Evolutionary conservation across 2,888 invertebrate species (phyloP).

Genomic region (Pediacus dermestoides): DNA sequence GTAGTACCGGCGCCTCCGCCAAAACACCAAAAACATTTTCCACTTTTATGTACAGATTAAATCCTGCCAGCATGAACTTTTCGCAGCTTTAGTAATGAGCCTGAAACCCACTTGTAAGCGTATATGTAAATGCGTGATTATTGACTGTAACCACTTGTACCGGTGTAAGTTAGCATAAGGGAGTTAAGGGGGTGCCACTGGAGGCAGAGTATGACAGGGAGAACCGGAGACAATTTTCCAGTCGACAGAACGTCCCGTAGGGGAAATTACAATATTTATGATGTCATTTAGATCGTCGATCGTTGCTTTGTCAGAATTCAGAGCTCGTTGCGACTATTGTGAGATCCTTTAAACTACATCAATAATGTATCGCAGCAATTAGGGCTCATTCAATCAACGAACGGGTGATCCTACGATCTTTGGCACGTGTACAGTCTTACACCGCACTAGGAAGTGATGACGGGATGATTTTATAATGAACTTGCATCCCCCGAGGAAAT

Average conservation of each 20-base stretch:
- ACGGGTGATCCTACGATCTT: constrained; percentile 30
- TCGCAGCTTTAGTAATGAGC: too few species aligned
- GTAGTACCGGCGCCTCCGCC: too few species aligned
- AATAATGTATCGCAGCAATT: constrained; percentile 46
- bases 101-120: too few species aligned
- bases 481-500: too few species aligned
- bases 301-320: constrained; percentile 36
- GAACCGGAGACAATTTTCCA: constrained; percentile 39
- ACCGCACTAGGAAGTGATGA: constrained; percentile 16
- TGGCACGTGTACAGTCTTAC: constrained; percentile 31
- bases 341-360: constrained; percentile 36
- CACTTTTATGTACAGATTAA: too few species aligned
- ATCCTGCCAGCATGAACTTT: too few species aligned
- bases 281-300: constrained; percentile 46
- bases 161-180: not conserved
- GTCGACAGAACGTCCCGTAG: constrained; percentile 33
- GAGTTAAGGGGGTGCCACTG: constrained; percentile 3
- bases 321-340: constrained; percentile 39
- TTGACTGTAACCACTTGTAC: constrained; percentile 7
- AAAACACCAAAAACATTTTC: too few species aligned
- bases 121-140: too few species aligned
- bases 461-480: constrained; percentile 25
- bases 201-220: constrained; percentile 17
- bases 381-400: constrained; percentile 37
- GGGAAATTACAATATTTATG: constrained; percentile 48